These are phyloP conservation scores for Hemaris fuciformis DNA, from an alignment of 2,888 invertebrate species.

Conservation along the genomic window DNA sequence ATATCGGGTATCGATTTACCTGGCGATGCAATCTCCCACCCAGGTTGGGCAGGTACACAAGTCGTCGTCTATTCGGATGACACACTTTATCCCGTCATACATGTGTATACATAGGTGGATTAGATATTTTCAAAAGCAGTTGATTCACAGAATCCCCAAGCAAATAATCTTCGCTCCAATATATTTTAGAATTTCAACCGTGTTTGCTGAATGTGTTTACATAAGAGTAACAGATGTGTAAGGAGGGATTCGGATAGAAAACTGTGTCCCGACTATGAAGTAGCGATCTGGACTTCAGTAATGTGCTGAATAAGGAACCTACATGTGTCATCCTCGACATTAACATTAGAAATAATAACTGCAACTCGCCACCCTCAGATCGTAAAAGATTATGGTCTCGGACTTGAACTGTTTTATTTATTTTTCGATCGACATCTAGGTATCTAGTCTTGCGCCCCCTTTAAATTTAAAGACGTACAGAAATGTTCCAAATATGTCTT, in stretches of 20 bases:
- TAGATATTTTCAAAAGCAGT: background rate
- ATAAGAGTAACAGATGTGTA: background rate
- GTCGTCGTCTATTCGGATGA: constrained; percentile 47
- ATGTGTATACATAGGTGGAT: background rate
- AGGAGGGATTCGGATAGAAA: background rate
- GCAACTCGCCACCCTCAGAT: too few relatives aligned
- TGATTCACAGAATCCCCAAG: background rate
- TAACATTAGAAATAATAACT: too few relatives aligned
- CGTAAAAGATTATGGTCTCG: too few relatives aligned
- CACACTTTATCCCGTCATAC: constrained; percentile 37
- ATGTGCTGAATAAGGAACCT: background rate
- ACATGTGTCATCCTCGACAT: too few relatives aligned
- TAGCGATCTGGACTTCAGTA: background rate
- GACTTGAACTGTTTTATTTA: too few relatives aligned
- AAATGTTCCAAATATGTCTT: too few relatives aligned
- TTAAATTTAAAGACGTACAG: too few relatives aligned
- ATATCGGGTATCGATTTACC: constrained; percentile 53
- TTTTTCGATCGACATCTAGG: too few relatives aligned
- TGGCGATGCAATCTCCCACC: constrained; percentile 44
- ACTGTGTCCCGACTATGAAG: background rate
- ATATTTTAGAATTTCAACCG: constrained; percentile 1
- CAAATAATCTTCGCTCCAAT: constrained; percentile 1
- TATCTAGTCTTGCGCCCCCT: too few relatives aligned
- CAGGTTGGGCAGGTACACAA: constrained; percentile 26
- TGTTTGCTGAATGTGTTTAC: background rate